A percentile compares a stretch with the other conserved stretches of the same genome.
Evolutionary conservation across 2,113 vertebrate genomes (phyloP).

Genomic region (Corythornis cristatus): DNA sequence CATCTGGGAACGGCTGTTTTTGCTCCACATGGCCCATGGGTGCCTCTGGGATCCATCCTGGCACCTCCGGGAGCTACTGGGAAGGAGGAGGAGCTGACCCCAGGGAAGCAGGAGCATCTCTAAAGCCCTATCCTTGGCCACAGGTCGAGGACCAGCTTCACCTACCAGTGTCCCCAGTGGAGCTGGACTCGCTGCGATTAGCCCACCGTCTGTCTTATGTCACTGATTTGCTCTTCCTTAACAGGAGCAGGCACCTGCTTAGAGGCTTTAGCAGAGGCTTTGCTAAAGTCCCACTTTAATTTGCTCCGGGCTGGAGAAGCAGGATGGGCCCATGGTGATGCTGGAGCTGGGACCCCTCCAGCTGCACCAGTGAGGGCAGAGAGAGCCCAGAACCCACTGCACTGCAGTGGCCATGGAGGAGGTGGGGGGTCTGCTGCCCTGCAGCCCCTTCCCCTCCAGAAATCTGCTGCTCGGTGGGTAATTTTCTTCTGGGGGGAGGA

Average conservation of each 20-base stretch:
- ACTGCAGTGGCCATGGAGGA: too few relatives aligned
- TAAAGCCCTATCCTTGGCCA: not conserved
- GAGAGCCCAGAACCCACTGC: not conserved
- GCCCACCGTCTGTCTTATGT: not conserved
- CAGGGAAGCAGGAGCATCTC: not conserved
- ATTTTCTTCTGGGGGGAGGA: not conserved
- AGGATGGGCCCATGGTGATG: accelerated
- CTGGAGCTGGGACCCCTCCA: not conserved
- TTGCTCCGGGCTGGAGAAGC: not conserved
- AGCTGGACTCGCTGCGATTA: not conserved
- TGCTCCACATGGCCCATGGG: too few relatives aligned
- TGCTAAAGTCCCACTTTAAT: conserved; percentile 46
- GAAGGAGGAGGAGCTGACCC: not conserved
- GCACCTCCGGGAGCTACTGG: not conserved
- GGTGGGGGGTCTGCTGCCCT: not conserved
- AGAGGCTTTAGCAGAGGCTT: conserved; percentile 42
- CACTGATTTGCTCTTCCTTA: conserved; percentile 41
- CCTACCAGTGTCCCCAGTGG: not conserved
- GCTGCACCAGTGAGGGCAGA: accelerated
- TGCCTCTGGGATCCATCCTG: not conserved
- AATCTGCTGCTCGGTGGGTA: not conserved
- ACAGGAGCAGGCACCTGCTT: conserved; percentile 53
- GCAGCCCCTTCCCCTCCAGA: not conserved
- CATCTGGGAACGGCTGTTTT: accelerated
- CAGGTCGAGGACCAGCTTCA: not conserved